Evolutionary conservation across 2,113 vertebrate genomes (phyloP), one percentile per base, ranked within the genome.

Genomic region (Megaptera novaeangliae): DNA sequence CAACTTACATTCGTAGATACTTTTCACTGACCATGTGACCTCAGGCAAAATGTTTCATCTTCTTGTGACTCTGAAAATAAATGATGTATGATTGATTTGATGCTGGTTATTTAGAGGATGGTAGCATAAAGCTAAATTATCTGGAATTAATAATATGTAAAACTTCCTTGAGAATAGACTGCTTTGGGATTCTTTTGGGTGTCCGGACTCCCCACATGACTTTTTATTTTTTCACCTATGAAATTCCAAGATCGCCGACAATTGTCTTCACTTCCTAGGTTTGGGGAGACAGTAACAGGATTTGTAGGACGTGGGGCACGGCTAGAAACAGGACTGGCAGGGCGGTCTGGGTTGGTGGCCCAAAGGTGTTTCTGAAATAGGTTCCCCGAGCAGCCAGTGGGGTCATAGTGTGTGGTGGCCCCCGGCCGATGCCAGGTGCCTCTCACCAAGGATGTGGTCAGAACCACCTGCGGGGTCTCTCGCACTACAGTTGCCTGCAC

Each of bases 181-280:
- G 2, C 75, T 6, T 27, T 1, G 1, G 27, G 18, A 63, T 6
- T 63, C 29, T 61, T 20, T 2, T 2, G 31, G 41, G 55, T 5
- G 3, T 72, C 63, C 20, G 0, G 23, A 49, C 20, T 5, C 15
- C 20, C 85, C 46, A 3, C 1, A 0, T 6, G 64, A 59, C 61
- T 27, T 46, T 77, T 49, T 2, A 55, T 64, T 68, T 75, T 55
- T 74, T 71, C 14, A 6, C 61, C 34, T 18, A 0, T 27, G 52
- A 14, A 52, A 68, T 80, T 57, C 61, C 63, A 10, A 41, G 27
- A 18, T 49, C 23, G 9, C 39, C 57, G 5, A 11, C 9, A n/a
- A 2, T 3, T 21, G 46, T 34, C 78, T 69, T 71, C 41, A 2
- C 0, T 17, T 8, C 9, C 9, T 0, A 3, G 13, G 0, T 1